A percentile compares a stretch with the other conserved stretches of the same genome.
Conservation (phyloP, 2,113 vertebrate genomes). For the Hydrolagus affinis region DNA sequence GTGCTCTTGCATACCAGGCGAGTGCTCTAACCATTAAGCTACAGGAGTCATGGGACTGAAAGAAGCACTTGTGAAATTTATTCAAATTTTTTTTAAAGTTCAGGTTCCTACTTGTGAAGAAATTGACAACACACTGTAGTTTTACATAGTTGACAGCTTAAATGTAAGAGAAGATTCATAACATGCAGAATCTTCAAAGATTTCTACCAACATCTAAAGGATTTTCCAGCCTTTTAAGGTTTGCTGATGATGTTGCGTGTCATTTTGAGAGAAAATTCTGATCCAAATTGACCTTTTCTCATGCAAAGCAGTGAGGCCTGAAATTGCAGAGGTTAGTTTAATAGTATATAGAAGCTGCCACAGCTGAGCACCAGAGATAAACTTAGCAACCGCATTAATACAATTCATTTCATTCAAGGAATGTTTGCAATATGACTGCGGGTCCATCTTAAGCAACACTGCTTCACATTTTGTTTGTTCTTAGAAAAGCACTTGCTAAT, state of each 20-base stretch:
- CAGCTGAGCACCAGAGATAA: neutral
- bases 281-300: neutral
- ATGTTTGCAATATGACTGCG: neutral
- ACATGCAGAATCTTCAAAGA: slow-evolving; percentile 23
- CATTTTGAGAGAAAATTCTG: slow-evolving; percentile 18
- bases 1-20: no score
- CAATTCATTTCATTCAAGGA: slow-evolving; percentile 13
- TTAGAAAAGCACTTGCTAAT: neutral
- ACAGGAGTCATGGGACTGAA: neutral
- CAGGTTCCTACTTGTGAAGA: neutral
- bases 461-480: neutral
- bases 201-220: neutral
- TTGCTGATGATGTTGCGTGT: slow-evolving; percentile 15
- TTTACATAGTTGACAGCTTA: neutral
- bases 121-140: slow-evolving; percentile 3
- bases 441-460: neutral
- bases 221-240: slow-evolving; percentile 8
- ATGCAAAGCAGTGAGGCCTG: neutral
- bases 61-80: neutral
- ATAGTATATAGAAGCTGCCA: neutral
- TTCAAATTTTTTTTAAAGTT: neutral
- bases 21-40: no score
- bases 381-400: neutral
- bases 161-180: neutral
- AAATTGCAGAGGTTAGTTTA: neutral